These are phyloP conservation scores for Diploptera punctata DNA, from an alignment of 2,888 invertebrate species.

Conservation along the genomic window DNA sequence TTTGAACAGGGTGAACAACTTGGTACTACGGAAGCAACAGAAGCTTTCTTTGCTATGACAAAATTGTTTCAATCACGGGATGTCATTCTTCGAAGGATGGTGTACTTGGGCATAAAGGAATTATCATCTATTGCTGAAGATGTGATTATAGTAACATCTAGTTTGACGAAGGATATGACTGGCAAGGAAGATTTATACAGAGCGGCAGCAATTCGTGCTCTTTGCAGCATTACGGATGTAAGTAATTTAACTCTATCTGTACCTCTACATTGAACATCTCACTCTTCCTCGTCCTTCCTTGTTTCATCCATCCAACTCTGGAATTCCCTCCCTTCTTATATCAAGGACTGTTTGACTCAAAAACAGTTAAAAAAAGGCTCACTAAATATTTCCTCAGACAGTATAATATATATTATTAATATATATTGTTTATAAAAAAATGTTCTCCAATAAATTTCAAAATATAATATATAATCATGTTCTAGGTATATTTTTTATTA, in stretches of 20 bases:
- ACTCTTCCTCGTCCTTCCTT: too few species aligned
- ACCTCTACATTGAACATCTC: too few species aligned
- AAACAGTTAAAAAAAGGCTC: too few species aligned
- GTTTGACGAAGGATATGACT: conserved; percentile 98
- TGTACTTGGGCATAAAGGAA: conserved; percentile 96
- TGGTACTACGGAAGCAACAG: conserved; percentile 95
- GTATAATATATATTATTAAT: too few species aligned
- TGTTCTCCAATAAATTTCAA: too few species aligned
- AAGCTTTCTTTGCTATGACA: conserved; percentile 99
- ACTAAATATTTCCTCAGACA: too few species aligned
- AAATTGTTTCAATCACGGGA: conserved; percentile 98
- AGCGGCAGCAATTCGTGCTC: conserved; percentile 94
- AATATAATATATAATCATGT: too few species aligned
- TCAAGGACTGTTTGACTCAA: too few species aligned
- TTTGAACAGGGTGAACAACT: conserved; percentile 90
- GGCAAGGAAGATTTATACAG: conserved; percentile 92
- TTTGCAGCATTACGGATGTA: conserved; percentile 96
- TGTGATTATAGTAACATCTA: conserved; percentile 98
- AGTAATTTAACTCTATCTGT: conserved; percentile 49
- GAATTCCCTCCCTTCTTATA: too few species aligned
- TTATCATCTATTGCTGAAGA: conserved; percentile 94
- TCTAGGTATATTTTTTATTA: too few species aligned
- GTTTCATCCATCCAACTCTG: too few species aligned
- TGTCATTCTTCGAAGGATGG: conserved; percentile 91
- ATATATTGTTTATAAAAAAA: too few species aligned